A percentile compares a stretch with the other conserved stretches of the same genome.
phyloP scores from a whole-genome alignment of 92 coral and sea anemone species.

The Phymanthus crucifer region DNA sequence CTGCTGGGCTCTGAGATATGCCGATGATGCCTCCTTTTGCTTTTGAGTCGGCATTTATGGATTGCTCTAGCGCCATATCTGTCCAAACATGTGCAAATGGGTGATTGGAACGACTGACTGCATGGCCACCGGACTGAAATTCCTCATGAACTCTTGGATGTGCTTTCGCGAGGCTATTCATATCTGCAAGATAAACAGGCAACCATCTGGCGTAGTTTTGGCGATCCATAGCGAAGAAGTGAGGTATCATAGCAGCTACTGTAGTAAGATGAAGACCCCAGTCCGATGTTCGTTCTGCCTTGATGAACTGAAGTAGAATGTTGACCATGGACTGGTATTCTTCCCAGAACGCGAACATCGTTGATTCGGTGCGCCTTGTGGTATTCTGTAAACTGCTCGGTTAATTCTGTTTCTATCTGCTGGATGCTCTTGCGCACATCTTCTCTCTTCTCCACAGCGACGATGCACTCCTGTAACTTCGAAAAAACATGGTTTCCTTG shows the following conservation, averaged over 20 bases:
- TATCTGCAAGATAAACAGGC: conserved; percentile 6
- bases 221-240: conserved; percentile 1
- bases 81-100: conserved; percentile 44
- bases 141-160: background rate
- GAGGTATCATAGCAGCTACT: conserved; percentile 1
- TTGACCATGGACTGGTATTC: conserved; percentile 34
- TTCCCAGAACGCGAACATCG: conserved; percentile 50
- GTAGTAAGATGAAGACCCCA: background rate
- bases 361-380: conserved; percentile 10
- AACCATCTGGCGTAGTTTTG: background rate
- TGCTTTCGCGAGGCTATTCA: background rate
- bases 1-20: conserved; percentile 52
- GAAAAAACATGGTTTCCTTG: background rate
- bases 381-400: background rate
- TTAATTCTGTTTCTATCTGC: background rate
- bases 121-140: conserved; percentile 12
- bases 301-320: conserved; percentile 50
- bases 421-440: conserved; percentile 4
- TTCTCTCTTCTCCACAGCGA: background rate
- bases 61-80: conserved; percentile 64
- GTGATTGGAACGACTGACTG: conserved; percentile 12
- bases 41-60: conserved; percentile 53
- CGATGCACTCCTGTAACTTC: background rate
- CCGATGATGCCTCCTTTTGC: conserved; percentile 59
- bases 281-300: conserved; percentile 52